Base-by-base conservation (phyloP, 2,113 vertebrate genomes). In the Tor tambroides region DNA sequence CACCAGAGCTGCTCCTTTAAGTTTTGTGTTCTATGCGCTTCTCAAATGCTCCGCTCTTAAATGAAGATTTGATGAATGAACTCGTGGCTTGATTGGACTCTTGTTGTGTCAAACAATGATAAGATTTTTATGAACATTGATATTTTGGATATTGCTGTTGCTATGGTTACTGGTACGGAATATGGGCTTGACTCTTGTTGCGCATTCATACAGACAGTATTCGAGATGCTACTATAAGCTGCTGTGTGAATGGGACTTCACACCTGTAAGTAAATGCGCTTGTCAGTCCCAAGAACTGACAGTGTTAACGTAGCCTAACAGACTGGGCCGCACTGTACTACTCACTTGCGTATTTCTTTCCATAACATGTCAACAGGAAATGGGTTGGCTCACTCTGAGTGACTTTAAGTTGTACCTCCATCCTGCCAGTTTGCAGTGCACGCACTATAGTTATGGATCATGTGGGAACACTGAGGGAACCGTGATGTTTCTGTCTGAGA, bases 331-430 rank as follows among this genome's bases (percentile, higher is more conserved):
- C 38, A 23, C 26, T 49, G 26, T 32, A 23, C 26, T 11, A 2
- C n/a, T 78, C 46, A 51, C 76, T 83, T 69, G 26, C 19, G 19
- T 67, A 23, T 83, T 71, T 83, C 63, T 69, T 71, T 83, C 80
- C 43, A 51, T 83, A 46, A 51, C 63, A 82, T 63, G 26, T 71
- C 80, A 83, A 51, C 80, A 83, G 80, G 80, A 83, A 83, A 83
- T 83, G 63, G 80, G 26, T 71, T 83, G 80, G 63, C 63, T 71
- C 28, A 5, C 80, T 83, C 23, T 23, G 14, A 43, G 26, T 49
- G 63, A 83, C 80, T 83, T 51, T 83, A 83, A 83, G 38, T 71
- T 54, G 63, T 69, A 83, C 81, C 43, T 71, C 80, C 10, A 23
- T 83, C 80, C 63, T 71, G 63, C 81, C 81, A 83, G 81, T 71